A percentile compares a stretch with the other conserved stretches of the same genome.
These are phyloP conservation scores for Leptopilina syphax DNA, from an alignment of 2,888 invertebrate genomes.

Conservation along the genomic window DNA sequence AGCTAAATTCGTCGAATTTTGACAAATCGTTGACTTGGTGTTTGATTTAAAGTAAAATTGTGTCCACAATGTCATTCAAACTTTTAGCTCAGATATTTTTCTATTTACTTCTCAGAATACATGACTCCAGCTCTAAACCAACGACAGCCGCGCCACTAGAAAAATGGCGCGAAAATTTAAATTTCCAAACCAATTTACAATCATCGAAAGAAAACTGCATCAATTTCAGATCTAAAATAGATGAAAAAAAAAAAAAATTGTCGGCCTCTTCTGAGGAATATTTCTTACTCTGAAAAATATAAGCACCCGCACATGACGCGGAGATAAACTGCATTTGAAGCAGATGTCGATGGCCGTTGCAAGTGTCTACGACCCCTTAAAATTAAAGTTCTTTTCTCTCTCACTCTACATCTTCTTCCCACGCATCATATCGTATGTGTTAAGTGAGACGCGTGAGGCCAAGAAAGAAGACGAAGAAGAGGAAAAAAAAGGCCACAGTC, in stretches of 20 bases:
- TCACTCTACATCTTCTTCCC: slow-evolving; percentile 12
- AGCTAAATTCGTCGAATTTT: too few relatives aligned
- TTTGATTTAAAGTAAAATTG: too few relatives aligned
- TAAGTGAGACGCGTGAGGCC: slow-evolving; percentile 5
- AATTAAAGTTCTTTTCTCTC: not conserved
- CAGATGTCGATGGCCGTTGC: slow-evolving; percentile 17
- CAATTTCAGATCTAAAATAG: not conserved
- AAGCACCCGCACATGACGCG: not conserved
- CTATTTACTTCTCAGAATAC: too few relatives aligned
- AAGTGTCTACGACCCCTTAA: slow-evolving; percentile 34
- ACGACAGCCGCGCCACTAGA: too few relatives aligned
- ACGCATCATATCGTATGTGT: not conserved
- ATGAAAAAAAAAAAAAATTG: not conserved
- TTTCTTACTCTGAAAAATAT: not conserved
- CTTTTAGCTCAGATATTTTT: too few relatives aligned
- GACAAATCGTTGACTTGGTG: too few relatives aligned
- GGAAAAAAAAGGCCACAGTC: not conserved
- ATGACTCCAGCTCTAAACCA: too few relatives aligned
- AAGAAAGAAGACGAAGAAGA: not conserved
- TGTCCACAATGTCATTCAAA: too few relatives aligned
- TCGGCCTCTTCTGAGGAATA: not conserved
- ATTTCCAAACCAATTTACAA: not conserved
- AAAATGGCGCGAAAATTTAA: not conserved
- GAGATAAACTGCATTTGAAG: slow-evolving; percentile 9
- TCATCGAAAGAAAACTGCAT: too few relatives aligned